Percentiles rank a stretch among this genome's conserved stretches.
These are phyloP conservation scores for Creontiades dilutus DNA, from an alignment of 2,888 invertebrate species.

Conservation along the genomic window DNA sequence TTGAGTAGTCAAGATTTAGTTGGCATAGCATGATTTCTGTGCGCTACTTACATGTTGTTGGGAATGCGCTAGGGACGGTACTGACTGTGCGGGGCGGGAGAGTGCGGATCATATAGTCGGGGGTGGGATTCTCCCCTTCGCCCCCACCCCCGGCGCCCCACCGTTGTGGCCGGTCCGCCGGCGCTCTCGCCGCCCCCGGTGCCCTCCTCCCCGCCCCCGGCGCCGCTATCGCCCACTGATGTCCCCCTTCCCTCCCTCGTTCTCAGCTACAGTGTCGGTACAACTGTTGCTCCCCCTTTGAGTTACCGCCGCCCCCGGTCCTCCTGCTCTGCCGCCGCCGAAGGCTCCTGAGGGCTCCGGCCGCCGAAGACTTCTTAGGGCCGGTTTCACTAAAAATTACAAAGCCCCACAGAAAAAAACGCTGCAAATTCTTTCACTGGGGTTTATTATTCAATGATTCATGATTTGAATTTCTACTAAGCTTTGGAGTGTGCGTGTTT, in stretches of 20 bases:
- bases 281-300: conserved; percentile 25
- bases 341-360: background rate
- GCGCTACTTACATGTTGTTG: conserved; percentile 67
- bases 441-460: too few species aligned
- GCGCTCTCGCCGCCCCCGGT: background rate
- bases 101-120: conserved; percentile 69
- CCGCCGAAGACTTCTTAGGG: background rate
- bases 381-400: too few species aligned
- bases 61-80: conserved; percentile 63
- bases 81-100: conserved; percentile 66
- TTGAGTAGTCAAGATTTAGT: background rate
- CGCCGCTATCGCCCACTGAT: conserved; percentile 1
- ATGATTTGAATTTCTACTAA: too few species aligned
- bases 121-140: conserved; percentile 52
- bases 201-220: background rate
- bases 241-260: conserved; percentile 1
- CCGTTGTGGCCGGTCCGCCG: too few species aligned
- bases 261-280: background rate
- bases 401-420: too few species aligned
- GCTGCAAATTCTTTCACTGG: too few species aligned
- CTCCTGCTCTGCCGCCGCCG: background rate
- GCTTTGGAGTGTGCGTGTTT: too few species aligned
- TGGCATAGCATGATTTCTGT: conserved; percentile 47
- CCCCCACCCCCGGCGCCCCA: conserved; percentile 40
- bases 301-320: background rate